Conservation (phyloP, 2,888 invertebrate species). For the Taphrorychus bicolor region DNA sequence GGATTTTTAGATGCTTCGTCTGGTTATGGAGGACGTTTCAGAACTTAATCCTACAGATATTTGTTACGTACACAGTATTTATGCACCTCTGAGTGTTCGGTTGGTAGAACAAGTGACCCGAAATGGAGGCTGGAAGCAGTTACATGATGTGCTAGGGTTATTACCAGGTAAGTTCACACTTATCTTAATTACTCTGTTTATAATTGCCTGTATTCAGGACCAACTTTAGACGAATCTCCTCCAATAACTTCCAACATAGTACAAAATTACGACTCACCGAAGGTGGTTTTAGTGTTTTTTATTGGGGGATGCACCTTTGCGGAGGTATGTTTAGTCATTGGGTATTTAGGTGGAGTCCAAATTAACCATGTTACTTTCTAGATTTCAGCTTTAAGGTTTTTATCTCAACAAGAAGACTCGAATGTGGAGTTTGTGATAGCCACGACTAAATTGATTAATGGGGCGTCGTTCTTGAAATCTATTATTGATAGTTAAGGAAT, state of each 20-base stretch:
- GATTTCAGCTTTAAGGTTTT: conserved; percentile 76
- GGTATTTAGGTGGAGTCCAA: too few species aligned
- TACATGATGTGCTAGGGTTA: conserved; percentile 83
- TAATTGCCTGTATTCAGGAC: conserved; percentile 58
- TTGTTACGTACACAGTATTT: conserved; percentile 90
- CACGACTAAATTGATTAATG: conserved; percentile 92
- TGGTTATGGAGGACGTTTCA: conserved; percentile 88
- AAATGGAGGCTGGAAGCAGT: conserved; percentile 77
- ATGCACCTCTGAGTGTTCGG: conserved; percentile 90
- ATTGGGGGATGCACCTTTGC: conserved; percentile 97
- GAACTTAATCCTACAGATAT: conserved; percentile 87
- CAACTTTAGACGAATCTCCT: conserved; percentile 72
- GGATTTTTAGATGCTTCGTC: conserved; percentile 69
- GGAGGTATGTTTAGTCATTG: too few species aligned
- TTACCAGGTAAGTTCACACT: conserved; percentile 67
- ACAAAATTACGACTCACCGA: conserved; percentile 64
- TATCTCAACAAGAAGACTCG: conserved; percentile 79
- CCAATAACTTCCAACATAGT: conserved; percentile 51
- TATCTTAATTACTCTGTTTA: too few species aligned
- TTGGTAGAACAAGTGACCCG: conserved; percentile 82
- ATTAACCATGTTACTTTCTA: conserved; percentile 34
- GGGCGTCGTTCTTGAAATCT: conserved; percentile 82
- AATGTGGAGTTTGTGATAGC: conserved; percentile 89
- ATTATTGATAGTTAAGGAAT: conserved; percentile 65
- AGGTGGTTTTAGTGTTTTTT: conserved; percentile 90